phyloP scores from a whole-genome alignment of 2,113 vertebrate species.

The Natator depressus region DNA sequence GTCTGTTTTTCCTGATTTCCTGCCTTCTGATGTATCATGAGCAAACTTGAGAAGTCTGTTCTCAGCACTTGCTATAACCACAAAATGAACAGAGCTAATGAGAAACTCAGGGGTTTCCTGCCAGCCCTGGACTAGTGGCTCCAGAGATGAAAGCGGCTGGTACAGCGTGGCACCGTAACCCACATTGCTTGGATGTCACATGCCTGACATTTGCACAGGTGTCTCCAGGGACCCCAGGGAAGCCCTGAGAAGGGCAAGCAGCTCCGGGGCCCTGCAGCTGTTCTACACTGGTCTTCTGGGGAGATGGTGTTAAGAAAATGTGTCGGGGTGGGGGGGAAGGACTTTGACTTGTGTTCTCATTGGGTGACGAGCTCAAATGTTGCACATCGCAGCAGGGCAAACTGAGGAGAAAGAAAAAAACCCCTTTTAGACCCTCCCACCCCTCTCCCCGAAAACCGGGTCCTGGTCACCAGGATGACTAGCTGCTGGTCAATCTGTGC shows the following conservation, averaged over 20 bases:
- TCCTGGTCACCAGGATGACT: background rate
- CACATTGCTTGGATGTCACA: background rate
- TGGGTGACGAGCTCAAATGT: background rate
- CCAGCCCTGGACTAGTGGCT: background rate
- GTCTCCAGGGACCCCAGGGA: background rate
- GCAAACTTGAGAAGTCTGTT: slow-evolving; percentile 33
- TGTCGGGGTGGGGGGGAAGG: background rate
- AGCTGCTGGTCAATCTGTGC: background rate
- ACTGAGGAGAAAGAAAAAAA: background rate
- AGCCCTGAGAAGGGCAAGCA: background rate
- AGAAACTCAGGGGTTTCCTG: slow-evolving; percentile 66
- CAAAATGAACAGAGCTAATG: slow-evolving; percentile 33
- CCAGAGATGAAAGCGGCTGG: background rate
- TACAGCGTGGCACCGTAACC: background rate
- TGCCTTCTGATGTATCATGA: slow-evolving; percentile 32
- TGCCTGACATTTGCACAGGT: too few relatives aligned
- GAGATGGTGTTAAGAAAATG: background rate
- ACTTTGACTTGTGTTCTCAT: background rate
- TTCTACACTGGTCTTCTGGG: background rate
- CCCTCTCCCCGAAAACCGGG: background rate
- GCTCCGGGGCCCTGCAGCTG: background rate
- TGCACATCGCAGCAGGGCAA: background rate
- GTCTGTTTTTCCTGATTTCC: slow-evolving; percentile 53
- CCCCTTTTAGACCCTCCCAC: background rate
- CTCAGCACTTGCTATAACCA: slow-evolving; percentile 32